Percentiles rank a stretch among this genome's conserved stretches.
Evolutionary conservation across 2,113 vertebrate genomes (phyloP).

Genomic region (Hemiscyllium ocellatum): DNA sequence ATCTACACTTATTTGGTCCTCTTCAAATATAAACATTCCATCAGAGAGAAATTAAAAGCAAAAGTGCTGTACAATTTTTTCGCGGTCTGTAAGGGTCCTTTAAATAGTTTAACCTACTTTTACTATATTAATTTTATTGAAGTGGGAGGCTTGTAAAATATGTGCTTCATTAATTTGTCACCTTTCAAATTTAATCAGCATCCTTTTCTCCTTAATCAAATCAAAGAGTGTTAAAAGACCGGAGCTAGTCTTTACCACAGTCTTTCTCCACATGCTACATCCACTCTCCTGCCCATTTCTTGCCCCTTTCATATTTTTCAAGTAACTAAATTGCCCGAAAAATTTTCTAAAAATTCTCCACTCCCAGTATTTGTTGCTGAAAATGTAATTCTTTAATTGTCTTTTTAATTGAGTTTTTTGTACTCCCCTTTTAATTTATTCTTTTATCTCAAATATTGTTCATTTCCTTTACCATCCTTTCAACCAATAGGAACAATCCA

Average conservation of each 20-base stretch:
- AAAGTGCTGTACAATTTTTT: background rate
- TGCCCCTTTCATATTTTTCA: background rate
- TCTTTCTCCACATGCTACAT: background rate
- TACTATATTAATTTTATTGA: background rate
- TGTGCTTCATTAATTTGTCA: background rate
- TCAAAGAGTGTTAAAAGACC: background rate
- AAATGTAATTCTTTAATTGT: background rate
- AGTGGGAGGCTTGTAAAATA: background rate
- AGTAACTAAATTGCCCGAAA: background rate
- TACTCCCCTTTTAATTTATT: background rate
- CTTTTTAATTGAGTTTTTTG: background rate
- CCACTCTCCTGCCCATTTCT: background rate
- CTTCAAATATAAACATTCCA: background rate
- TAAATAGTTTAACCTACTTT: background rate
- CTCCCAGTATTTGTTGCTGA: background rate
- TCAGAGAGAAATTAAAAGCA: background rate
- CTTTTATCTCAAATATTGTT: background rate
- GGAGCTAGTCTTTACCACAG: background rate
- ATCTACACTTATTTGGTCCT: background rate
- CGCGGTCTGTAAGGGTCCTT: background rate
- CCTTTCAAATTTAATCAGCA: background rate
- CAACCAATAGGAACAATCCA: background rate
- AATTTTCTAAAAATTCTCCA: background rate
- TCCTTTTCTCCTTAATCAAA: background rate
- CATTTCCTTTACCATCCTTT: background rate